A percentile compares a stretch with the other conserved stretches of the same genome.
phyloP scores from a whole-genome alignment of 2,888 invertebrate species.

The Dicyrtoma fusca region DNA sequence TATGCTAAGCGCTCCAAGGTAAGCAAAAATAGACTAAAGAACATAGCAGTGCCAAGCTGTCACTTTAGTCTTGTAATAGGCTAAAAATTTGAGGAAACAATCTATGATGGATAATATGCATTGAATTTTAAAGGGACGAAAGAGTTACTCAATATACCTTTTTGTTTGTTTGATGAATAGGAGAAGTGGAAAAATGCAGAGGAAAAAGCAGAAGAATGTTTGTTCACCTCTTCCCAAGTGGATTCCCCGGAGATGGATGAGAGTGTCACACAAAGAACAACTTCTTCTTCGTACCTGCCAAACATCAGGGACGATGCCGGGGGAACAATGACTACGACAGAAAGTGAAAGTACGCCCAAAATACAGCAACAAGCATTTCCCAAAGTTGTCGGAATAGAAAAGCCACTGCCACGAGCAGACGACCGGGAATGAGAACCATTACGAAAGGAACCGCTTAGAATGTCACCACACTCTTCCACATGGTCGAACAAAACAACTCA shows the following conservation, averaged over 20 bases:
- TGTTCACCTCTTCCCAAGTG: constrained; percentile 29
- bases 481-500: neutral
- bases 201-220: constrained; percentile 26
- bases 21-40: too few species aligned
- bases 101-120: too few species aligned
- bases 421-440: neutral
- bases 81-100: too few species aligned
- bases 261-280: constrained; percentile 31
- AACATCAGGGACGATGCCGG: constrained; percentile 17
- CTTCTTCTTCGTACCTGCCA: constrained; percentile 21
- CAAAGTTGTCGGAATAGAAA: neutral
- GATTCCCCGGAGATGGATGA: constrained; percentile 36
- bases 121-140: too few species aligned
- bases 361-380: neutral
- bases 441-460: neutral
- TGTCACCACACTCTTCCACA: neutral
- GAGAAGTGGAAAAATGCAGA: constrained; percentile 19
- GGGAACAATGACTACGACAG: constrained; percentile 35
- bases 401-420: neutral
- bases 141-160: neutral
- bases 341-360: constrained; percentile 9
- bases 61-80: too few species aligned
- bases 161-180: constrained; percentile 17
- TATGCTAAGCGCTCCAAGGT: too few species aligned
- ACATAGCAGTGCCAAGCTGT: too few species aligned